Evolutionary conservation across 2,888 invertebrate species (phyloP).

Genomic region (Lasioglossum figueresi): DNA sequence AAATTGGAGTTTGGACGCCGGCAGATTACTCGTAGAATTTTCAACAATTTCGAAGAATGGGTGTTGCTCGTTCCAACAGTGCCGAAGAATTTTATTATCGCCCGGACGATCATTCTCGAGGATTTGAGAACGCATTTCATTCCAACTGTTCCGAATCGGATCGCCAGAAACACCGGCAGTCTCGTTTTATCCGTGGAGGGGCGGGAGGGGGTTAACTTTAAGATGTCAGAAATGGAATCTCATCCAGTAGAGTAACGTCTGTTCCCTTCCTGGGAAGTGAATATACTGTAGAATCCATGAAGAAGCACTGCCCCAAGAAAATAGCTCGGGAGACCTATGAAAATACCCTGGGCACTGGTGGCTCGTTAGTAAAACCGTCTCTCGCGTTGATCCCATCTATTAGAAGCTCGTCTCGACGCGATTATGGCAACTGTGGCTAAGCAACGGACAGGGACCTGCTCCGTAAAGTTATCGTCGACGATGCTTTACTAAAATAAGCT

Average conservation of each 20-base stretch:
- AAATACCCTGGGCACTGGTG: slow-evolving; percentile 29
- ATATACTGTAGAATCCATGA: slow-evolving; percentile 18
- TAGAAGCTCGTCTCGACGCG: slow-evolving; percentile 55
- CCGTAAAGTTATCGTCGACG: slow-evolving; percentile 50
- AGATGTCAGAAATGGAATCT: slow-evolving; percentile 51
- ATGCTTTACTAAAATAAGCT: slow-evolving; percentile 7
- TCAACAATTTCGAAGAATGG: neutral
- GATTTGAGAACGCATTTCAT: neutral
- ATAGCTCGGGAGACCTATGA: slow-evolving; percentile 34
- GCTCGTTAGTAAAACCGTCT: slow-evolving; percentile 58
- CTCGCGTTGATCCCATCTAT: slow-evolving; percentile 51
- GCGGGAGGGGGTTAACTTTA: slow-evolving; percentile 41
- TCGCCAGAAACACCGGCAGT: slow-evolving; percentile 1
- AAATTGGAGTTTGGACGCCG: neutral
- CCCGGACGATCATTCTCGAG: neutral
- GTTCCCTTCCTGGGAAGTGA: slow-evolving; percentile 16
- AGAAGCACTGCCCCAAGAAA: neutral
- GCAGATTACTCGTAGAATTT: neutral
- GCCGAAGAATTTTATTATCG: neutral
- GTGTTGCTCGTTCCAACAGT: neutral
- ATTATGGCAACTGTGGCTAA: slow-evolving; percentile 40
- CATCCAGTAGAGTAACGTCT: slow-evolving; percentile 30
- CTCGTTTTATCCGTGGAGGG: slow-evolving; percentile 30
- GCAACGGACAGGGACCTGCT: neutral
- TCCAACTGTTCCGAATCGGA: neutral